phyloP scores from a whole-genome alignment of 2,797 vertebrate species.

The Atherinosoma microstoma region DNA sequence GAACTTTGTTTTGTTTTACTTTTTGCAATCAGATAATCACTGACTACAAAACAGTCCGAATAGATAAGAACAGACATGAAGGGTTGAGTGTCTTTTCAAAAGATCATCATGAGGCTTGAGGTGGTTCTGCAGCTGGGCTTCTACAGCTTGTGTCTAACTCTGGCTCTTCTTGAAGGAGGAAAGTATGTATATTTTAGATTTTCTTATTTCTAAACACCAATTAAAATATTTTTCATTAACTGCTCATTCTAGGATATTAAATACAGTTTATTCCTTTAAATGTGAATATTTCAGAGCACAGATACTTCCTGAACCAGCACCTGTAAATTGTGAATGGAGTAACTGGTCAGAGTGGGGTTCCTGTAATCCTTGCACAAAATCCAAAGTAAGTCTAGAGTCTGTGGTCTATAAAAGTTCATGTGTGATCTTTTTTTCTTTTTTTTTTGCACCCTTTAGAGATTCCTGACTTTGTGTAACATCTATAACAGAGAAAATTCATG shows the following conservation, averaged over 20 bases:
- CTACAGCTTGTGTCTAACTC: conserved; percentile 51
- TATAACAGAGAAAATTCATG: no score
- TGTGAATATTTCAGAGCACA: conserved; percentile 52
- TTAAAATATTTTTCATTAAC: no score
- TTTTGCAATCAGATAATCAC: conserved; percentile 62
- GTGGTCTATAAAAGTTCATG: neutral
- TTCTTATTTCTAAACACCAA: neutral
- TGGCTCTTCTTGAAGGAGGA: conserved; percentile 47
- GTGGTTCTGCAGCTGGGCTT: conserved; percentile 53
- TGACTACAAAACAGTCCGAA: conserved; percentile 45
- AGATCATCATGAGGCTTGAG: conserved; percentile 64
- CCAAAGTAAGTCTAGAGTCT: conserved; percentile 77
- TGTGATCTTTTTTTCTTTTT: no score
- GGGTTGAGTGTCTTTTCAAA: neutral
- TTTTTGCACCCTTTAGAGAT: no score
- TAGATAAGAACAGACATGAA: neutral
- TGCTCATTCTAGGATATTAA: neutral
- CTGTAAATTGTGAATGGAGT: conserved; percentile 83
- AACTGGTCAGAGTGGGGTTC: conserved; percentile 85
- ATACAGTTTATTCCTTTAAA: neutral
- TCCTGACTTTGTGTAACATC: neutral
- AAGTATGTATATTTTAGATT: conserved; percentile 60
- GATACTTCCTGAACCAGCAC: conserved; percentile 51
- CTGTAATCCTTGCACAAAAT: conserved; percentile 86
- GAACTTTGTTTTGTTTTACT: conserved; percentile 42